Base-by-base conservation (phyloP, 1,140 invertebrate species). In the Scaptomyza hsui region DNA sequence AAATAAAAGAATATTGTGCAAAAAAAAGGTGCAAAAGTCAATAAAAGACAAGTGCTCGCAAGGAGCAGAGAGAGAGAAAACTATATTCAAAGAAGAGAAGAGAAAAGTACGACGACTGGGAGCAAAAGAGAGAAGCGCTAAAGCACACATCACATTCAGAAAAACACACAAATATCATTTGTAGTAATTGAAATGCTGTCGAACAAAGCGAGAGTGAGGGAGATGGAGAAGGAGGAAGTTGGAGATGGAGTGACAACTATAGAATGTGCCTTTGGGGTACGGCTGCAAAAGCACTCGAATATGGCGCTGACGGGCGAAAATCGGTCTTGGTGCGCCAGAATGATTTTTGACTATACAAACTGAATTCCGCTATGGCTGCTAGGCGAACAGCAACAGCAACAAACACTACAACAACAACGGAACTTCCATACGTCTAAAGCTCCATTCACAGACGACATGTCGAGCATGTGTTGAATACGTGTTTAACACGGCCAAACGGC, bases 381-480 rank as follows among this genome's bases (percentile, higher is more conserved):
- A 21, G 61, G 47, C 15, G n/a, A 42, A 60, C 21, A 21, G 15
- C 13, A 42, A 44, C 12, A 41, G 12, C 37, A 26, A 35, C 32
- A 35, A n/a, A 48, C 53, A n/a, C 10, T 15, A 1, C 44, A 55
- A 51, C 37, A 60, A 48, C 49, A 65, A 39, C 29, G 10, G 19
- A 12, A 29, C 12, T 37, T 37, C 3, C 29, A 32, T 12, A 32
- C 1, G 29, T 7, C 7, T 32, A 51, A 5, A 13, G 12, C 62
- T 47, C 42, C 65, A 64, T 56, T 78, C 67, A 65, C 63, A 80
- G 78, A 59, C 78, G 52, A 77, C 72, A 72, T 77, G 76, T 83
- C 81, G 77, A 81, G 85, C 81, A 85, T 81, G 81, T 85, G 81
- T 85, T 86, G 81, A 86, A 71, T 77, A 85, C 81, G 81, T 85